Evolutionary conservation across 2,888 invertebrate genomes (phyloP), one percentile per base, ranked within the genome.

Genomic region (Drepanosiphum platanoidis): DNA sequence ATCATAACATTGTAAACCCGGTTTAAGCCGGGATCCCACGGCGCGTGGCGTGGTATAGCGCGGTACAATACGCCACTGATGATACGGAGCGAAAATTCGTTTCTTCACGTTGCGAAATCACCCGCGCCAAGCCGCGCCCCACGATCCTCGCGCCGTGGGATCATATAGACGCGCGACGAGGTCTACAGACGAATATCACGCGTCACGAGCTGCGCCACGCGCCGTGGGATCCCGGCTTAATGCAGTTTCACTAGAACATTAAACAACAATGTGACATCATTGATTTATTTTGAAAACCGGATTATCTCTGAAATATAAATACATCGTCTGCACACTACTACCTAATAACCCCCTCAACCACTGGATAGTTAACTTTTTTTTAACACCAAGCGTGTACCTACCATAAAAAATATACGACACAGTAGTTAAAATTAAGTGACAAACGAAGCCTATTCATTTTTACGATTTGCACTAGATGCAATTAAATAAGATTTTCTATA

Each of bases 271-370:
- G 30, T 72, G 72, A 72, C 36, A 42, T 46, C 72, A 72, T 42
- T 18, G 42, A 72, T 39, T 72, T 72, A 72, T 72, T 72, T 72
- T 72, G 42, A 72, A 18, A 8, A 72, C 72, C 9, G 22, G 72
- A 72, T 72, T 72, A 72, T 72, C 72, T 18, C 72, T 72, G 42
- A 42, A 72, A 72, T 72, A 72, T 30, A 8, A 27, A 13, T 42
- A 5, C 1, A 4, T 52, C 52, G 52, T 52, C 42, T 9, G 52
- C 18, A 52, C 52, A 22, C 52, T 5, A 52, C 52, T 52, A 22
- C 52, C 52, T n/a, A n/a, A n/a, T n/a, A 18, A 18, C 18, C 22
- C 52, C 52, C 22, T 52, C 18, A 18, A 18, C 18, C 15, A 18
- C 18, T 52, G 52, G 52, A 52, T 52, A 52, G 22, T 52, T 3